A percentile compares a stretch with the other conserved stretches of the same genome.
Conservation (phyloP, 2,888 invertebrate species). For the Glaucopsyche alexis region DNA sequence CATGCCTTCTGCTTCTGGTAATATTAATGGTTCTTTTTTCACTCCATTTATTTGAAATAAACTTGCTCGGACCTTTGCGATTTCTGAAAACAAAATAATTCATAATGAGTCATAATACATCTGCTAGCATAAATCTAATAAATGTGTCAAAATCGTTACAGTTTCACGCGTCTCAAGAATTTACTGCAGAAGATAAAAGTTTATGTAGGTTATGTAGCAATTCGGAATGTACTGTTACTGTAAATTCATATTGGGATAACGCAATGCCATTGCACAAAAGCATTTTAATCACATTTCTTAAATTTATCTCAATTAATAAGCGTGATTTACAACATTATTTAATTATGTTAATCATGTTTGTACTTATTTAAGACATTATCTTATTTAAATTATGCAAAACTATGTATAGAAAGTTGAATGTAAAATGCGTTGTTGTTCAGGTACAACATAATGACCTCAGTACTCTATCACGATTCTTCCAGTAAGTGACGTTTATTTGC, state of each 20-base stretch:
- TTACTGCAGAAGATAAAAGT: slow-evolving; percentile 57
- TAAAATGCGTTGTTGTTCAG: neutral
- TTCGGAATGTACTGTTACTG: slow-evolving; percentile 45
- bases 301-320: neutral
- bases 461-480: slow-evolving; percentile 22
- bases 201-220: slow-evolving; percentile 47
- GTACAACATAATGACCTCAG: neutral
- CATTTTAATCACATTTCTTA: neutral
- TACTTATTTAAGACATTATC: neutral
- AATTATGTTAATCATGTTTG: neutral
- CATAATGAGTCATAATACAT: slow-evolving; percentile 45
- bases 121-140: slow-evolving; percentile 54
- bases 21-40: slow-evolving; percentile 93
- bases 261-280: neutral
- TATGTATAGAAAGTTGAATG: neutral
- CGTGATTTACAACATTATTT: neutral
- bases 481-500: neutral
- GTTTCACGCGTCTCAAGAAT: slow-evolving; percentile 56
- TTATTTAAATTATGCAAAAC: neutral
- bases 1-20: slow-evolving; percentile 95
- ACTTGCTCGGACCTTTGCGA: slow-evolving; percentile 97
- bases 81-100: slow-evolving; percentile 87
- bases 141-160: slow-evolving; percentile 57
- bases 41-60: slow-evolving; percentile 99
- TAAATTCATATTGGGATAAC: slow-evolving; percentile 37